phyloP scores from a whole-genome alignment of 2,113 vertebrate species.

The Pristiophorus japonicus region DNA sequence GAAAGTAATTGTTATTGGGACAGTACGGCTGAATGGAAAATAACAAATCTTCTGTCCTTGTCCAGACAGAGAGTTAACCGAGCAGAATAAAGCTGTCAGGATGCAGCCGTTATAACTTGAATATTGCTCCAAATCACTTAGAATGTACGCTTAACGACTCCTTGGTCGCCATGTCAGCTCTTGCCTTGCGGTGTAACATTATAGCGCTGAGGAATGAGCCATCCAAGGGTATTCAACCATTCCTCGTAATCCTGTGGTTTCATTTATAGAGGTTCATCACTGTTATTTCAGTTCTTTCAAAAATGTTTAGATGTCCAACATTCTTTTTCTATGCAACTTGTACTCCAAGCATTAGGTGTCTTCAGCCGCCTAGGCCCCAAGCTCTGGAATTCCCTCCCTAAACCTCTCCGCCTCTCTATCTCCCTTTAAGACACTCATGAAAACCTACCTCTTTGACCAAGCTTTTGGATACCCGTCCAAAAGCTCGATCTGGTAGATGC shows the following conservation, averaged over 20 bases:
- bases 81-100: neutral
- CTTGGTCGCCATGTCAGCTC: neutral
- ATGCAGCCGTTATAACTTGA: neutral
- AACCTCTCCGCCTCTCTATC: neutral
- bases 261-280: neutral
- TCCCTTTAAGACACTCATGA: neutral
- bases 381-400: neutral
- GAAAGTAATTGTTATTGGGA: neutral
- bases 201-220: neutral
- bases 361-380: neutral
- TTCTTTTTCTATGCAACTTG: neutral
- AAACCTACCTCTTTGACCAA: neutral
- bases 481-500: too few relatives aligned
- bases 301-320: neutral
- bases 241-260: neutral
- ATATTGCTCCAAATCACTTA: neutral
- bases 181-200: neutral
- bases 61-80: neutral
- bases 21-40: neutral
- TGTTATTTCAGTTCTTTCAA: neutral
- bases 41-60: neutral
- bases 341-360: neutral
- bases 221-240: neutral
- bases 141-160: neutral
- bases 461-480: neutral